Base-by-base conservation (phyloP, 2,797 vertebrate genomes). In the Smutsia gigantea region DNA sequence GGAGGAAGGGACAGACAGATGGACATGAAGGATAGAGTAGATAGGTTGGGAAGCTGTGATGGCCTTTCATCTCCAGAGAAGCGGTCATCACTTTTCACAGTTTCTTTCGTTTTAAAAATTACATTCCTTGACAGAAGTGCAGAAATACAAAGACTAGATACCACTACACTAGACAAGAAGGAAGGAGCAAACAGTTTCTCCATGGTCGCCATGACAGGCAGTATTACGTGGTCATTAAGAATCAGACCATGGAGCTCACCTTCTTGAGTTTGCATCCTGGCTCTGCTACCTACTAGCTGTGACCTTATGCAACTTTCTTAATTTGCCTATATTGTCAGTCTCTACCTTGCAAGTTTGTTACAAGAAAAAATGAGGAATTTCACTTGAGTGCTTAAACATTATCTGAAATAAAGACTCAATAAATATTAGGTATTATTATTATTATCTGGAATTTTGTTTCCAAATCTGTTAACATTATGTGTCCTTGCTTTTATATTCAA, bases 41-140 rank as follows among this genome's bases (percentile, higher is more conserved):
- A 55, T 27, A 46, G 46, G 1, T 18, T 19, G 4, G 9, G n/a
- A 87, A 29, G 21, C 5, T 0, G 0, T 15, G 42, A 9, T 9
- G 27, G 14, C 18, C 14, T 66, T 87, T 59, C n/a, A 27, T 66
- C 34, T 53, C 55, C 15, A 71, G 19, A 84, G 18, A 87, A 31
- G 13, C n/a, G 4, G 2, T 13, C 14, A 51, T 34, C 8, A 1
- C 17, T 92, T 81, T 78, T 61, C 8, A 53, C 4, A 79, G 6
- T 95, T 51, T 63, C 4, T 74, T 49, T 64, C 39, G 49, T 42
- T 71, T 97, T 87, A 79, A 34, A 83, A 79, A 10, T 74, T 51
- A 29, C 18, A 18, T 66, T 79, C n/a, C 42, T 69, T 61, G 27
- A 49, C 5, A 74, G 57, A 84, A 42, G 18, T 42, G 42, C 18